Evolutionary conservation across 1,140 invertebrate species (phyloP).

Genomic region (Leptinotarsa lineolata): DNA sequence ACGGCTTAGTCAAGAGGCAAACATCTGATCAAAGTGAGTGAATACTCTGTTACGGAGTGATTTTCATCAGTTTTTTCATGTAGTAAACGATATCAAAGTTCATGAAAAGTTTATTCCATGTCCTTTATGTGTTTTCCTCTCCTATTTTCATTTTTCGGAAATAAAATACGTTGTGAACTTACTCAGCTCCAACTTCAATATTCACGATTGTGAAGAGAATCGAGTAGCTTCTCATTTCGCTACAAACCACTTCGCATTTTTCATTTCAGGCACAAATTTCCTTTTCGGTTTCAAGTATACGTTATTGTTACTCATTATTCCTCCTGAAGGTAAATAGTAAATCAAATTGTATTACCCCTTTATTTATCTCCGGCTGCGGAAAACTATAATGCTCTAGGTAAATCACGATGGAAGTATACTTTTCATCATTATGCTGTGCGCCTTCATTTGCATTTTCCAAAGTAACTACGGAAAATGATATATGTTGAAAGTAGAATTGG

Average conservation of each 20-base stretch:
- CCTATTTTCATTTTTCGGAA: too few species aligned
- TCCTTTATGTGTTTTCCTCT: too few species aligned
- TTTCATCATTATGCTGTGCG: neutral
- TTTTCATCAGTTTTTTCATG: too few species aligned
- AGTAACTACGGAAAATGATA: neutral
- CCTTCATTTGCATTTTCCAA: neutral
- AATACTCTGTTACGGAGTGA: too few species aligned
- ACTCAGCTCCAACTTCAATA: too few species aligned
- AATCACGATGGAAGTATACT: neutral
- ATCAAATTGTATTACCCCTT: neutral
- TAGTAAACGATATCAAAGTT: too few species aligned
- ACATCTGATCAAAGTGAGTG: too few species aligned
- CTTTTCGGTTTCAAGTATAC: neutral
- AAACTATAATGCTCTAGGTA: neutral
- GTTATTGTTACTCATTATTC: neutral
- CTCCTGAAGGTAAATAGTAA: neutral
- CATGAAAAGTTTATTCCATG: too few species aligned
- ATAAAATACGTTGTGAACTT: too few species aligned
- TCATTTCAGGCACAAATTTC: neutral
- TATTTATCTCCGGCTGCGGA: neutral
- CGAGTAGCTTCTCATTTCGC: too few species aligned
- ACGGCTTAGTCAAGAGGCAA: too few species aligned
- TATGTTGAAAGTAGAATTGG: neutral
- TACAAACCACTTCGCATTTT: neutral
- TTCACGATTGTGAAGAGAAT: too few species aligned